phyloP scores from a whole-genome alignment of 2,888 invertebrate species.

The Noctuana brunneofusca region DNA sequence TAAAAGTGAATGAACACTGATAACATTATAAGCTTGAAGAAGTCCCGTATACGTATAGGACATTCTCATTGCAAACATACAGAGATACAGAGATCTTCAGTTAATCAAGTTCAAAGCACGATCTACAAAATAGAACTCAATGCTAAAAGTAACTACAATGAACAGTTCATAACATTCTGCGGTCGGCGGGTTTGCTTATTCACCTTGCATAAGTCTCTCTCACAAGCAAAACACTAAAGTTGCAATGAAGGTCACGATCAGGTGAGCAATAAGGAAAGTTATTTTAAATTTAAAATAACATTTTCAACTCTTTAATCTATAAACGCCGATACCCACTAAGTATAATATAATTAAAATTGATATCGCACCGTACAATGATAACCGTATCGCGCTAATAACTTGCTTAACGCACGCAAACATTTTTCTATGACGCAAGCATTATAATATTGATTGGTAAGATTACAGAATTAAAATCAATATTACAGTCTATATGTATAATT shows the following conservation, averaged over 20 bases:
- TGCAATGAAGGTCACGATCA: slow-evolving; percentile 65
- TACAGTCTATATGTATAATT: too few species aligned
- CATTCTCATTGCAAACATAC: too few species aligned
- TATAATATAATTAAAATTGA: not conserved
- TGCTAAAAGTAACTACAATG: slow-evolving; percentile 4
- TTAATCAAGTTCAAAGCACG: not conserved
- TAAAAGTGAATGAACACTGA: too few species aligned
- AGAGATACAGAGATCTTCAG: not conserved
- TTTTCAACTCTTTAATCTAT: not conserved
- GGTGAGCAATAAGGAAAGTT: slow-evolving; percentile 72
- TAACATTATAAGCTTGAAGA: too few species aligned
- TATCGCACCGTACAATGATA: slow-evolving; percentile 36
- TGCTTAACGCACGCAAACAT: slow-evolving; percentile 35
- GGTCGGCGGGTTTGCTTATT: slow-evolving; percentile 72
- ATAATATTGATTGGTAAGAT: slow-evolving; percentile 4
- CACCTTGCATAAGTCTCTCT: slow-evolving; percentile 61
- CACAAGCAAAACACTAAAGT: slow-evolving; percentile 59
- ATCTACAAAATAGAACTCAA: not conserved
- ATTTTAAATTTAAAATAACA: slow-evolving; percentile 25
- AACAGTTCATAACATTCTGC: slow-evolving; percentile 40
- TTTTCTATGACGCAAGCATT: slow-evolving; percentile 40
- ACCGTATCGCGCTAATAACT: slow-evolving; percentile 28
- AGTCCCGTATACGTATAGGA: too few species aligned
- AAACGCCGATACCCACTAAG: not conserved
- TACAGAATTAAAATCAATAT: not conserved